A percentile compares a stretch with the other conserved stretches of the same genome.
phyloP scores from a whole-genome alignment of 2,888 invertebrate genomes.

The Cantharis rufa region DNA sequence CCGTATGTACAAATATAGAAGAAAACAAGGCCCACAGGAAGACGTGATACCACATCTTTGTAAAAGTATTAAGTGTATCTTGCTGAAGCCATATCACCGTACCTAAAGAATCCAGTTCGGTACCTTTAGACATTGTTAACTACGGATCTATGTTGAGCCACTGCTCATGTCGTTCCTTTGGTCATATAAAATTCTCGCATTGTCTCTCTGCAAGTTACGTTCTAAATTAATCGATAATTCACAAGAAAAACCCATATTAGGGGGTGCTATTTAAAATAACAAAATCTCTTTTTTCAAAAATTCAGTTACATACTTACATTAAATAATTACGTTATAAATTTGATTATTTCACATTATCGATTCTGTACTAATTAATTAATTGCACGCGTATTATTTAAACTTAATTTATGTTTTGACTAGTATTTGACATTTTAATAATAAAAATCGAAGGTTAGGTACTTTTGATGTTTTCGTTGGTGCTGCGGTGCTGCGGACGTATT shows the following conservation, averaged over 20 bases:
- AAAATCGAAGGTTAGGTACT: conserved; percentile 14
- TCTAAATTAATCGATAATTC: background rate
- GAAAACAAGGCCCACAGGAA: conserved; percentile 95
- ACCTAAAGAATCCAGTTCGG: conserved; percentile 49
- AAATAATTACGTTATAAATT: conserved; percentile 8
- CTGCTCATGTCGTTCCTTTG: conserved; percentile 23
- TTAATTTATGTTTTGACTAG: conserved; percentile 11
- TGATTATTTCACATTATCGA: conserved; percentile 21
- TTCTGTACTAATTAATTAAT: conserved; percentile 3
- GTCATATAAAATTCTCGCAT: conserved; percentile 9
- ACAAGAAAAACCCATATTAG: background rate
- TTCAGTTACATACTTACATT: background rate
- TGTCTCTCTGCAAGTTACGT: background rate
- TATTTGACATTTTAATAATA: conserved; percentile 24
- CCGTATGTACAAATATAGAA: conserved; percentile 87
- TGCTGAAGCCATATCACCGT: conserved; percentile 51
- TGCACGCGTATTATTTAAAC: conserved; percentile 21
- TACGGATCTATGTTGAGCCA: conserved; percentile 30
- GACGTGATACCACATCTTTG: conserved; percentile 97
- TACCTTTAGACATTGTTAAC: conserved; percentile 41
- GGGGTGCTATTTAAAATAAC: background rate
- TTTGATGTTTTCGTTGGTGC: background rate
- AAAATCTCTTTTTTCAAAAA: background rate
- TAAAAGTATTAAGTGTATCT: conserved; percentile 67
- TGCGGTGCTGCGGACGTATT: background rate